Evolutionary conservation across 1,140 invertebrate species (phyloP).

Genomic region (Babylonia areolata): DNA sequence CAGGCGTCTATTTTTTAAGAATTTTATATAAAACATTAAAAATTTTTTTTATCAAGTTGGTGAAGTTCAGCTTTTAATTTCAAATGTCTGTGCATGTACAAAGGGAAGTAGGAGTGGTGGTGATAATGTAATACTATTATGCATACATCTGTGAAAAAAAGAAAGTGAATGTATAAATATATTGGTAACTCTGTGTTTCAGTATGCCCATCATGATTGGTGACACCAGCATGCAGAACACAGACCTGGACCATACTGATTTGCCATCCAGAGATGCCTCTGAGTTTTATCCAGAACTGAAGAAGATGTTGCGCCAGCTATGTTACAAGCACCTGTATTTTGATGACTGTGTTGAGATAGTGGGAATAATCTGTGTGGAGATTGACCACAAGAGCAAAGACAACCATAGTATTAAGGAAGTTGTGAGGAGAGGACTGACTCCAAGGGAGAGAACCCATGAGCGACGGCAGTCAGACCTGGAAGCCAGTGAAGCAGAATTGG

Average conservation of each 20-base stretch:
- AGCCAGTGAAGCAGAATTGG: slow-evolving; percentile 14
- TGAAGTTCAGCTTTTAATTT: too few relatives aligned
- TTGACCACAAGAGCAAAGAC: slow-evolving; percentile 49
- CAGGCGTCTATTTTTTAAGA: too few relatives aligned
- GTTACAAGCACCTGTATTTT: slow-evolving; percentile 46
- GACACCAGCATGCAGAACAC: background rate
- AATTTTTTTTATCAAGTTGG: too few relatives aligned
- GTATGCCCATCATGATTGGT: background rate
- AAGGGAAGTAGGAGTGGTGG: too few relatives aligned
- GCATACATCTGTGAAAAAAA: too few relatives aligned
- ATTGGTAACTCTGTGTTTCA: background rate
- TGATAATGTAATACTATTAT: too few relatives aligned
- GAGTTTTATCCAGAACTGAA: slow-evolving; percentile 44
- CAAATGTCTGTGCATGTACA: too few relatives aligned
- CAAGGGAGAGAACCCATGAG: slow-evolving; percentile 16
- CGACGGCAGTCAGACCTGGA: slow-evolving; percentile 16
- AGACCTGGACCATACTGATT: slow-evolving; percentile 10
- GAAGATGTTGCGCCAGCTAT: slow-evolving; percentile 38
- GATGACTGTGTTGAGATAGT: slow-evolving; percentile 48
- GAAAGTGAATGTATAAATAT: too few relatives aligned
- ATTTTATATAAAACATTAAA: too few relatives aligned
- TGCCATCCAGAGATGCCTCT: slow-evolving; percentile 4
- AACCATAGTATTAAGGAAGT: slow-evolving; percentile 50
- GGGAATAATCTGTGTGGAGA: slow-evolving; percentile 50
- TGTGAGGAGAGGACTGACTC: slow-evolving; percentile 8